Evolutionary conservation across 2,888 invertebrate species (phyloP).

Genomic region (Hyposoter dolosus): DNA sequence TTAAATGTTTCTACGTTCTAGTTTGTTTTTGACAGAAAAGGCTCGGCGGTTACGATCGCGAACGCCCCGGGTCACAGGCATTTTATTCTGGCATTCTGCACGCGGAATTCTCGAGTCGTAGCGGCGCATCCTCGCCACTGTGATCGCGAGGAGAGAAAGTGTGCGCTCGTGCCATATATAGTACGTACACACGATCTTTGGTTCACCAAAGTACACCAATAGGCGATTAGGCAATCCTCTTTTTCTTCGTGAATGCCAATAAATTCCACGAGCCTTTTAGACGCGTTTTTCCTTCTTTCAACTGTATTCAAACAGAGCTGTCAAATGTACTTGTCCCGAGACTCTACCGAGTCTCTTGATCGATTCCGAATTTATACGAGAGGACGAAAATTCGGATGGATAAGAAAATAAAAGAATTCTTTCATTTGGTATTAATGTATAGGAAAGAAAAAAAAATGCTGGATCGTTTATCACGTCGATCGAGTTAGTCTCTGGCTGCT

Average conservation of each 20-base stretch:
- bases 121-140: slow-evolving; percentile 49
- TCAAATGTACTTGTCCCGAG: too few species aligned
- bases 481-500: slow-evolving; percentile 25
- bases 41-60: slow-evolving; percentile 25
- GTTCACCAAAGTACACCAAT: slow-evolving; percentile 44
- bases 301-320: too few species aligned
- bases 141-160: slow-evolving; percentile 59
- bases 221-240: slow-evolving; percentile 59
- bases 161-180: slow-evolving; percentile 38
- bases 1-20: not conserved
- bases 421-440: slow-evolving; percentile 37
- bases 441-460: not conserved
- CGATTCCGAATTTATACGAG: not conserved
- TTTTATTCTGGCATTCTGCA: slow-evolving; percentile 64
- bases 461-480: slow-evolving; percentile 43
- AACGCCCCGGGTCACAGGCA: slow-evolving; percentile 54
- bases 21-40: not conserved
- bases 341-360: too few species aligned
- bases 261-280: not conserved
- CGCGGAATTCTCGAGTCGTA: slow-evolving; percentile 50
- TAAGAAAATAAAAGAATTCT: not conserved
- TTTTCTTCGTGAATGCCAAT: slow-evolving; percentile 21
- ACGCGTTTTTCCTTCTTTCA: not conserved
- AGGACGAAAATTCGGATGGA: not conserved
- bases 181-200: slow-evolving; percentile 34